Evolutionary conservation across 2,888 invertebrate genomes (phyloP).

Genomic region (Phengaris arion): DNA sequence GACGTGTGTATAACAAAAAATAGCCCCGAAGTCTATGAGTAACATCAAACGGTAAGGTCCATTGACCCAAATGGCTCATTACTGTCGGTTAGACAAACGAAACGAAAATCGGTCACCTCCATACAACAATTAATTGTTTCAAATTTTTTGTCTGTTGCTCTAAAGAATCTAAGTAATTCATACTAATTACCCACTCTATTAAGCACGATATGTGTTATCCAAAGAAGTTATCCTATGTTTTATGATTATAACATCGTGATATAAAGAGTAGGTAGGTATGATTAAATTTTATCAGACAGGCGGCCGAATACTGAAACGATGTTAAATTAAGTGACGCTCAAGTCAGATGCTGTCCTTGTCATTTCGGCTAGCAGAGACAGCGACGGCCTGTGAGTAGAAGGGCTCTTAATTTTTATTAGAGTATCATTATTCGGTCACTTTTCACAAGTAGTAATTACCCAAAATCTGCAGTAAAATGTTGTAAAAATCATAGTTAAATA

Average conservation of each 20-base stretch:
- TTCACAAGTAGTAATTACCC: background rate
- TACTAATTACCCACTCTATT: conserved; percentile 33
- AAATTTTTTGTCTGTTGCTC: conserved; percentile 38
- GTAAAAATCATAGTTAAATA: background rate
- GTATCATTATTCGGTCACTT: too few relatives aligned
- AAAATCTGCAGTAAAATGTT: background rate
- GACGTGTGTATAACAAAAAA: conserved; percentile 51
- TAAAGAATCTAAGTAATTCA: conserved; percentile 31
- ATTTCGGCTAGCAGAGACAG: too few relatives aligned
- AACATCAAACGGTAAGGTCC: conserved; percentile 72
- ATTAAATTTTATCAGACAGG: background rate
- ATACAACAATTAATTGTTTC: conserved; percentile 45
- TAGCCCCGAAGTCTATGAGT: conserved; percentile 52
- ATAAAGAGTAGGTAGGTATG: too few relatives aligned
- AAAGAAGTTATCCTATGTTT: background rate
- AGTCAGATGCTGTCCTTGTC: too few relatives aligned
- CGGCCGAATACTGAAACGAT: too few relatives aligned
- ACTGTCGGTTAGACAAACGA: conserved; percentile 67
- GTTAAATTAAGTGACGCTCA: too few relatives aligned
- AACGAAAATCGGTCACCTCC: conserved; percentile 68
- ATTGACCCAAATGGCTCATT: conserved; percentile 76
- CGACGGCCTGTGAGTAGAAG: too few relatives aligned
- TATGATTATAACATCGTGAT: background rate
- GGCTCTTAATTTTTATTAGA: too few relatives aligned
- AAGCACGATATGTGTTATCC: conserved; percentile 15